Evolutionary conservation across 2,888 invertebrate species (phyloP).

Genomic region (Drosophila limbata): DNA sequence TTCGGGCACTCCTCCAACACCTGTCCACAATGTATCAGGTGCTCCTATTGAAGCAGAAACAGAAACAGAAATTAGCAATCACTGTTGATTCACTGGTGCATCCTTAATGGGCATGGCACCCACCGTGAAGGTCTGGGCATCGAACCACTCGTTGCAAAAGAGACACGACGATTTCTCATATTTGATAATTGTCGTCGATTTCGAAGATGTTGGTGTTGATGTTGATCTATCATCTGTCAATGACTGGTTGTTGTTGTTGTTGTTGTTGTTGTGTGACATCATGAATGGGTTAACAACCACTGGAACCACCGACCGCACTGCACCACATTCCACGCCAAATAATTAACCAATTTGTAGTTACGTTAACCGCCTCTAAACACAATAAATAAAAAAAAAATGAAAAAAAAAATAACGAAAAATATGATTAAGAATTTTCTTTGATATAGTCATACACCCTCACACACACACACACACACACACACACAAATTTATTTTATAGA

Average conservation of each 20-base stretch:
- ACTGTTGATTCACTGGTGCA: neutral
- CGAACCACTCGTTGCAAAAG: slow-evolving; percentile 89
- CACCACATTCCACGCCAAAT: slow-evolving; percentile 16
- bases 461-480: slow-evolving; percentile 8
- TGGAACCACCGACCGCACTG: slow-evolving; percentile 10
- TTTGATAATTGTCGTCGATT: slow-evolving; percentile 82
- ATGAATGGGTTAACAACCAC: slow-evolving; percentile 7
- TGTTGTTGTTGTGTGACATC: slow-evolving; percentile 52
- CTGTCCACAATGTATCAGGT: slow-evolving; percentile 89
- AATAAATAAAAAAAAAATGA: slow-evolving; percentile 53
- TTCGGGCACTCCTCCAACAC: slow-evolving; percentile 90
- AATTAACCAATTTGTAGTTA: slow-evolving; percentile 33
- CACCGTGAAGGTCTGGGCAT: slow-evolving; percentile 89
- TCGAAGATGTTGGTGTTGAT: slow-evolving; percentile 20
- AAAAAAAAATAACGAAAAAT: slow-evolving; percentile 18
- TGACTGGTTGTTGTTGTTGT: slow-evolving; percentile 6
- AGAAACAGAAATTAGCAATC: neutral
- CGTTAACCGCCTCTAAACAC: slow-evolving; percentile 63
- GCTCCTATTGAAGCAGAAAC: slow-evolving; percentile 86
- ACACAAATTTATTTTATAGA: neutral
- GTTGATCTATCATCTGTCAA: slow-evolving; percentile 4
- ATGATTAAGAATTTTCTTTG: slow-evolving; percentile 64
- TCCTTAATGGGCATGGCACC: slow-evolving; percentile 15
- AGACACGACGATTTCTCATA: slow-evolving; percentile 88
- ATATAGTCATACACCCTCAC: slow-evolving; percentile 27